Evolutionary conservation across 2,113 vertebrate genomes (phyloP), one percentile per base, ranked within the genome.

Genomic region (Elgaria multicarinata): DNA sequence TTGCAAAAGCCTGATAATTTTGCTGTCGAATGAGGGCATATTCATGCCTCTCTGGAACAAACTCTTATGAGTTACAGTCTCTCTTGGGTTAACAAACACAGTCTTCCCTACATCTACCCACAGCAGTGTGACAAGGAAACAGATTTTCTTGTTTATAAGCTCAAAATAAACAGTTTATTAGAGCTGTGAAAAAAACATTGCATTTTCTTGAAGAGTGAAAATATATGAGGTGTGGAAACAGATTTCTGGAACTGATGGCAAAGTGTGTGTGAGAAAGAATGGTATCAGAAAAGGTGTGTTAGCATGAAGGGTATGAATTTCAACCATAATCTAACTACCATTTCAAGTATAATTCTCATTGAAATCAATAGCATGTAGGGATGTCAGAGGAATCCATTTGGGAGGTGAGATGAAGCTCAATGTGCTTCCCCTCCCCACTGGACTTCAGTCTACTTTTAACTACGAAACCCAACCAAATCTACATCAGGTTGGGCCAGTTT

Each of bases 161-260:
- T 85, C 66, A 31, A 80, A 90, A 72, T 84, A 85, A 90, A 76
- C 36, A 86, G 58, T 7, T 55, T 39, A 33, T 90, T 85, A 81
- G 0, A 0, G 20, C 64, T 90, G 89, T 79, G 74, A 86, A 79
- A 85, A 20, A 79, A 87, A 64, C 58, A 85, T 69, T n/a, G 55
- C 69, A 71, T 46, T 46, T 83, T 20, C 7, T 71, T 66, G 42
- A 26, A 64, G 90, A 85, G 90, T 13, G 66, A 7, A 72, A 50
- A 72, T 76, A n/a, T 64, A 62, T 83, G 55, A 33, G 33, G n/a
- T 64, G 44, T 74, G n/a, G 89, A 53, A 3, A 50, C 53, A 82
- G 69, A 71, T 66, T 90, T 82, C 84, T 86, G 74, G 62, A 85
- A 46, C 20, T 79, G 58, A 33, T 76, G 53, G 50, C 53, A n/a